Conservation (phyloP, 2,888 invertebrate genomes). For the Drosophila prolongata region DNA sequence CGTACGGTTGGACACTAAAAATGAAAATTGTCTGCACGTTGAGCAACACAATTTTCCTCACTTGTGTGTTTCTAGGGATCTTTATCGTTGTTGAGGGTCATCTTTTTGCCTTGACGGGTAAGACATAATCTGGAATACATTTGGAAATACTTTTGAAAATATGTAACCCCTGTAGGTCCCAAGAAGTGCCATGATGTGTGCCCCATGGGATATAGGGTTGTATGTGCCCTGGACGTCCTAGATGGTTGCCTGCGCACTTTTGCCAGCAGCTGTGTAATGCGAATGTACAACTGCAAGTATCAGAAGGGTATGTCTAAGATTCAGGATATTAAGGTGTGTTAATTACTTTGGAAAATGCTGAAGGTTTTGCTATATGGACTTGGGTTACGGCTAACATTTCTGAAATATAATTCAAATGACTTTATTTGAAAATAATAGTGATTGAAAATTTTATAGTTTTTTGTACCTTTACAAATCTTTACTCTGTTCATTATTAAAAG, state of each 20-base stretch:
- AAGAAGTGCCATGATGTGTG: conserved; percentile 70
- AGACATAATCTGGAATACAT: background rate
- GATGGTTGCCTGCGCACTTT: conserved; percentile 63
- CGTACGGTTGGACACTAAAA: conserved; percentile 16
- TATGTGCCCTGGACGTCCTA: conserved; percentile 56
- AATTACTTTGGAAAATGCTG: too few species aligned
- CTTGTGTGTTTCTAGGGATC: conserved; percentile 33
- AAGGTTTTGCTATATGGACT: too few species aligned
- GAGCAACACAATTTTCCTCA: conserved; percentile 23
- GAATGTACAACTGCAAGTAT: conserved; percentile 69
- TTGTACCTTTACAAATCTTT: too few species aligned
- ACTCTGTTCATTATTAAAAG: too few species aligned
- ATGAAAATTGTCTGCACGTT: conserved; percentile 41
- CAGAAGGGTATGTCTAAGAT: conserved; percentile 48
- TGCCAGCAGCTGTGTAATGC: conserved; percentile 63
- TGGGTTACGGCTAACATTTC: too few species aligned
- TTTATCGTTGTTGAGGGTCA: conserved; percentile 33
- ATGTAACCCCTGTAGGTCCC: conserved; percentile 21
- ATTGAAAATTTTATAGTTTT: too few species aligned
- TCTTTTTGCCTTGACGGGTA: conserved; percentile 41
- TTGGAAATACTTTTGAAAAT: background rate
- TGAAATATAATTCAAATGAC: too few species aligned
- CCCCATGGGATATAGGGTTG: conserved; percentile 58
- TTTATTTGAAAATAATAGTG: too few species aligned
- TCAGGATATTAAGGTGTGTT: too few species aligned